These are phyloP conservation scores for Frankliniella intonsa DNA, from an alignment of 2,888 invertebrate genomes.

Conservation along the genomic window DNA sequence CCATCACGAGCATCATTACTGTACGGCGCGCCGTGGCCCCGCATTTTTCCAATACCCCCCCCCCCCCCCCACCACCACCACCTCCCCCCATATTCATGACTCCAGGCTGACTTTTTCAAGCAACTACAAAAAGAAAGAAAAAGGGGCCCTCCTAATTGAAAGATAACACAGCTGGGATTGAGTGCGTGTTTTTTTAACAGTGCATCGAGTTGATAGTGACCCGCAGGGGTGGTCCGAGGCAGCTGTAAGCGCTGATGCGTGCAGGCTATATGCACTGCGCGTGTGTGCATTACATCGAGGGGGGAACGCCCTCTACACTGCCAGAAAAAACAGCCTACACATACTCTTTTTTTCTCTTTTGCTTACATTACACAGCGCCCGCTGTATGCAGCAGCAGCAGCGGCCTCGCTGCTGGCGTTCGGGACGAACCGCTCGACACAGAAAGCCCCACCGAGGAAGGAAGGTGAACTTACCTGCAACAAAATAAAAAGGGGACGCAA, in stretches of 20 bases:
- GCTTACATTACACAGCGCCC: neutral
- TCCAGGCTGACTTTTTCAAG: too few relatives aligned
- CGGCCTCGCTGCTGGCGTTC: neutral
- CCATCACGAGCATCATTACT: too few relatives aligned
- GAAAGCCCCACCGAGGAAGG: neutral
- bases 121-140: too few relatives aligned
- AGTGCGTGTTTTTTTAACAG: neutral
- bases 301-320: neutral
- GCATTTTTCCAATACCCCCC: too few relatives aligned
- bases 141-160: too few relatives aligned
- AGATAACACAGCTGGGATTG: too few relatives aligned
- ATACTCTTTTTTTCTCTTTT: neutral
- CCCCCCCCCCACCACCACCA: too few relatives aligned
- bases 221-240: conserved; percentile 4
- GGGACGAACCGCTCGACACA: neutral
- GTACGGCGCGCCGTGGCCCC: too few relatives aligned
- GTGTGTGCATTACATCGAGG: neutral
- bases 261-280: neutral
- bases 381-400: neutral
- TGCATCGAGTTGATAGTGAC: neutral
- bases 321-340: neutral
- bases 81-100: too few relatives aligned
- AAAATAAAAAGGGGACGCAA: neutral
- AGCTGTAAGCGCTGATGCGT: neutral
- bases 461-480: neutral